phyloP scores from a whole-genome alignment of 1,140 invertebrate genomes.

The Bombus sibiricus region DNA sequence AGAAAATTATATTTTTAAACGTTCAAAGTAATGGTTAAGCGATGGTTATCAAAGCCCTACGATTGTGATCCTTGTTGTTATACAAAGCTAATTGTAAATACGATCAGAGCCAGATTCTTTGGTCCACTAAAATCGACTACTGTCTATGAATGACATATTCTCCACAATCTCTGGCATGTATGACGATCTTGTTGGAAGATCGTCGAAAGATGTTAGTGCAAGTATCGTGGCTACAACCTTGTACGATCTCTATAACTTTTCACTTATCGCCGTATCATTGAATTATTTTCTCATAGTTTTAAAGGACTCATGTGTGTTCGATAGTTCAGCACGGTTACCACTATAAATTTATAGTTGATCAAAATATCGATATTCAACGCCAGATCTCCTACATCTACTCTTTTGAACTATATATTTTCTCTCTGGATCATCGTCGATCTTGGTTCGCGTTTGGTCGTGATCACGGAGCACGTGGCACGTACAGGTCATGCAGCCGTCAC shows the following conservation, averaged over 20 bases:
- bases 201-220: fast-evolving
- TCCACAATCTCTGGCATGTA: too few relatives aligned
- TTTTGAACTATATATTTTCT: not conserved
- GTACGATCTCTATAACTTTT: not conserved
- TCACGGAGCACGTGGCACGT: not conserved
- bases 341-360: not conserved
- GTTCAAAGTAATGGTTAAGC: not conserved
- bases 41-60: not conserved
- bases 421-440: not conserved
- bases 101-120: not conserved
- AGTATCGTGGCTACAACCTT: fast-evolving
- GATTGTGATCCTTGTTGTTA: too few relatives aligned
- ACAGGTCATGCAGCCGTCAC: conserved; percentile 59
- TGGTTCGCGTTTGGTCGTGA: not conserved
- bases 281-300: not conserved
- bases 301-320: fast-evolving
- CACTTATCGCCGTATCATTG: not conserved
- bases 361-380: not conserved
- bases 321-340: not conserved
- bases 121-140: not conserved
- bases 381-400: not conserved
- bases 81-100: not conserved
- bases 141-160: fast-evolving
- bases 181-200: fast-evolving
- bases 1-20: not conserved